Conservation (phyloP, 2,888 invertebrate species). For the Himalopsyche tibetana region DNA sequence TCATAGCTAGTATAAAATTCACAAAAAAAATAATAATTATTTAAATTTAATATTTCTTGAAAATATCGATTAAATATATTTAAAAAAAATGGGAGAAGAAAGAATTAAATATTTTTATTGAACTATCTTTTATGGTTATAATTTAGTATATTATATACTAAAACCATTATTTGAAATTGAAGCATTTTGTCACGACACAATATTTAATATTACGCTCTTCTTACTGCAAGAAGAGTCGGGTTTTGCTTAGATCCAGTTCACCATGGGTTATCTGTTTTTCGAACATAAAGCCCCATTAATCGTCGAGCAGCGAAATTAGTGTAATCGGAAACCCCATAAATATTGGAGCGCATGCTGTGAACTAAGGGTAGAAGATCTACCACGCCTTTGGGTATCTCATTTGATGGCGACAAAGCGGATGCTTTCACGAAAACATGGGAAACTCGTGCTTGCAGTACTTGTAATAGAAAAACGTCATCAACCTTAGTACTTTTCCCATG, state of each 20-base stretch:
- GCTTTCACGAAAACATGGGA: conserved; percentile 40
- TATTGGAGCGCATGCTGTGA: conserved; percentile 50
- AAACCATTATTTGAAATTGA: neutral
- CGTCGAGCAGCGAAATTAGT: conserved; percentile 62
- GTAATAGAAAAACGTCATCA: conserved; percentile 7
- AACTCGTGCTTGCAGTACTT: neutral
- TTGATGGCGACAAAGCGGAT: conserved; percentile 47
- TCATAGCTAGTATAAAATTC: too few relatives aligned
- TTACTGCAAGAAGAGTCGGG: conserved; percentile 27
- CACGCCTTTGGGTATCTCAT: conserved; percentile 45
- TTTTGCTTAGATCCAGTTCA: conserved; percentile 47
- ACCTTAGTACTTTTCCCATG: neutral
- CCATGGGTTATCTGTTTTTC: conserved; percentile 52
- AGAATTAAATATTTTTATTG: too few relatives aligned
- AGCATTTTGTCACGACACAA: neutral
- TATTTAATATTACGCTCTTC: conserved; percentile 3
- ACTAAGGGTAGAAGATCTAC: conserved; percentile 37
- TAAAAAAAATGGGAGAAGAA: too few relatives aligned
- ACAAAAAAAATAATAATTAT: too few relatives aligned
- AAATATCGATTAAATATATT: too few relatives aligned
- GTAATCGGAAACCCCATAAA: conserved; percentile 64
- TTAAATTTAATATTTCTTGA: too few relatives aligned
- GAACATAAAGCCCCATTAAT: conserved; percentile 58
- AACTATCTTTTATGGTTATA: too few relatives aligned
- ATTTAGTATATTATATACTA: too few relatives aligned